A percentile compares a stretch with the other conserved stretches of the same genome.
These are phyloP conservation scores for Pelobates cultripes DNA, from an alignment of 2,797 vertebrate genomes.

Conservation along the genomic window DNA sequence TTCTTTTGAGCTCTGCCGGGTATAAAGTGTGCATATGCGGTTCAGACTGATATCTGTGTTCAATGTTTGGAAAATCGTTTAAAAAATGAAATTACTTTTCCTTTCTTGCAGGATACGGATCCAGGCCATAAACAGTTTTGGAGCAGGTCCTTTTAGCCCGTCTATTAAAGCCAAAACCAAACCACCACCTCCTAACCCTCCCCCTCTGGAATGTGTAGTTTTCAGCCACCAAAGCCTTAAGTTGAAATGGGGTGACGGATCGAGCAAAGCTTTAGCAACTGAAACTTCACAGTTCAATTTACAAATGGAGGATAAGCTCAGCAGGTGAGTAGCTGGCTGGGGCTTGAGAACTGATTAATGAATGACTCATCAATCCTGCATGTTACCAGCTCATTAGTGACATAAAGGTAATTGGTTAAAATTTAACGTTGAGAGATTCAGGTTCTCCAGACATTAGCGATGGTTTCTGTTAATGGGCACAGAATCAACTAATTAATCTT, in stretches of 20 bases:
- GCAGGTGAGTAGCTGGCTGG: constrained; percentile 67
- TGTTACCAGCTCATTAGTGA: constrained; percentile 23
- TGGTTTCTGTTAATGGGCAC: constrained; percentile 33
- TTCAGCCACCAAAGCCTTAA: constrained; percentile 81
- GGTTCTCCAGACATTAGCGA: constrained; percentile 22
- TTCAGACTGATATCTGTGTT: too few species aligned
- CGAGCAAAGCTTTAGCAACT: constrained; percentile 70
- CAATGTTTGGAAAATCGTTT: too few species aligned
- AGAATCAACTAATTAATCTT: constrained; percentile 19
- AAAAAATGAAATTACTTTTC: too few species aligned
- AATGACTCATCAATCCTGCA: background rate
- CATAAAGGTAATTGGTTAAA: background rate
- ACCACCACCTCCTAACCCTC: constrained; percentile 77
- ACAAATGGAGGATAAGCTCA: constrained; percentile 76
- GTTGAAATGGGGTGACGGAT: constrained; percentile 79
- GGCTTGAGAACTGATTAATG: background rate
- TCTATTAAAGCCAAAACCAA: constrained; percentile 78
- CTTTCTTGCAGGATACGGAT: constrained; percentile 71
- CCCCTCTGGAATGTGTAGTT: constrained; percentile 75
- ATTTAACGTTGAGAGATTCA: background rate
- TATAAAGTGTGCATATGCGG: too few species aligned
- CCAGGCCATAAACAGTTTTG: constrained; percentile 77
- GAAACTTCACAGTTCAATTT: constrained; percentile 75
- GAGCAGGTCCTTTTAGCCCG: constrained; percentile 76
- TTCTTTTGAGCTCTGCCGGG: too few species aligned